A percentile compares a stretch with the other conserved stretches of the same genome.
Evolutionary conservation across 2,113 vertebrate species (phyloP).

Genomic region (Sylvietta virens): DNA sequence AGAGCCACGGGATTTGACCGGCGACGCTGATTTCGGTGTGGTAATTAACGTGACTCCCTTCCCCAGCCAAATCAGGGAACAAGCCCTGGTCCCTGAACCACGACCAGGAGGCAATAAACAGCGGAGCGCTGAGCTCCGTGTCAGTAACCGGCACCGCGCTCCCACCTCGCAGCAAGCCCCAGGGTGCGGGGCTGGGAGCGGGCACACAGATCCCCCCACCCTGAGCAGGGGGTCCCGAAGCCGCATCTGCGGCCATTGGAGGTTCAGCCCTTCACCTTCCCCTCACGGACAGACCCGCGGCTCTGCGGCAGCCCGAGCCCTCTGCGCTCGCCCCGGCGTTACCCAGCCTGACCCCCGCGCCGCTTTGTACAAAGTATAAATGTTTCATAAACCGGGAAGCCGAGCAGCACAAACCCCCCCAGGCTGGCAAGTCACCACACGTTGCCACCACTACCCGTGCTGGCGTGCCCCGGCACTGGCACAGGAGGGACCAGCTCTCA

Average conservation of each 20-base stretch:
- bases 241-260: accelerated
- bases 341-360: background rate
- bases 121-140: background rate
- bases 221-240: background rate
- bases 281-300: background rate
- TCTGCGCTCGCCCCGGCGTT: accelerated
- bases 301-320: background rate
- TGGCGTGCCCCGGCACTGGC: background rate
- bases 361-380: background rate
- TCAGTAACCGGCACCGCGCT: accelerated
- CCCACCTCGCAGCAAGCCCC: background rate
- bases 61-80: background rate
- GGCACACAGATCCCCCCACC: background rate
- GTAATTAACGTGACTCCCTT: background rate
- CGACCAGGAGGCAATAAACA: accelerated
- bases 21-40: accelerated
- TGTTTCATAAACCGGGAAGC: background rate
- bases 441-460: background rate
- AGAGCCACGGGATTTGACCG: background rate
- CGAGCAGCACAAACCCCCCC: accelerated
- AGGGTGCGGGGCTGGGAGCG: accelerated
- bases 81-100: background rate
- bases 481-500: background rate
- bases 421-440: background rate
- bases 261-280: background rate